Conservation (phyloP, 2,113 vertebrate genomes). For the Macquaria australasica region DNA sequence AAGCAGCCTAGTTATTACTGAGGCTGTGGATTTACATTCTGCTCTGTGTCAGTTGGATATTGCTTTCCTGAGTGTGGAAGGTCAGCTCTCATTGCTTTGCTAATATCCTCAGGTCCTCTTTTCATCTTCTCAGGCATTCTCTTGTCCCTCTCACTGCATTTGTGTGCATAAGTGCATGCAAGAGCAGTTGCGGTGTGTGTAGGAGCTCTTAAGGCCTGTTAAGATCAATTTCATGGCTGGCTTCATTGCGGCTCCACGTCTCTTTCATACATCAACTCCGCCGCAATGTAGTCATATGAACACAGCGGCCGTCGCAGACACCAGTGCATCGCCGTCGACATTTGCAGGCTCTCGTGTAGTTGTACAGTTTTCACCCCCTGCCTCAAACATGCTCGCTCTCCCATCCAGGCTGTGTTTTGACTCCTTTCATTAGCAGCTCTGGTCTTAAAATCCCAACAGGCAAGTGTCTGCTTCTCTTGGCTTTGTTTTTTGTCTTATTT, state of each 20-base stretch:
- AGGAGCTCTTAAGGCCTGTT: slow-evolving; percentile 59
- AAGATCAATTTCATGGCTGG: slow-evolving; percentile 78
- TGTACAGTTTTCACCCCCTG: not conserved
- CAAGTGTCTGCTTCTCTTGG: not conserved
- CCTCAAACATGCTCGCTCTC: slow-evolving; percentile 6
- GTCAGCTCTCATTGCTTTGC: slow-evolving; percentile 76
- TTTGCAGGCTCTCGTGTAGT: not conserved
- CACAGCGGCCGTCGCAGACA: not conserved
- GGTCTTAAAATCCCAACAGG: not conserved
- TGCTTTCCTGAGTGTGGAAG: slow-evolving; percentile 59
- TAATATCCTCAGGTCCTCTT: slow-evolving; percentile 72
- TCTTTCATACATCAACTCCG: slow-evolving; percentile 41
- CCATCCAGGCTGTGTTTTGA: not conserved
- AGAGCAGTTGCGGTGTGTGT: slow-evolving; percentile 10
- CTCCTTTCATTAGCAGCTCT: slow-evolving; percentile 17
- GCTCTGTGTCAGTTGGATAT: slow-evolving; percentile 59
- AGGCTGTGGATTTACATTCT: slow-evolving; percentile 69
- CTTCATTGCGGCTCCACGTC: slow-evolving; percentile 46
- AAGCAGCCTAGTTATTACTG: slow-evolving; percentile 50
- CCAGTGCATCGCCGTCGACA: not conserved
- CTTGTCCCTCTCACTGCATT: slow-evolving; percentile 24
- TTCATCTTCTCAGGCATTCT: slow-evolving; percentile 65
- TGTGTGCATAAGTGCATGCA: slow-evolving; percentile 5
- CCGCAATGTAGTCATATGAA: slow-evolving; percentile 29
- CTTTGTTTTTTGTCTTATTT: not conserved